Conservation (phyloP, 2,888 invertebrate species). For the Rhogogaster chlorosoma region DNA sequence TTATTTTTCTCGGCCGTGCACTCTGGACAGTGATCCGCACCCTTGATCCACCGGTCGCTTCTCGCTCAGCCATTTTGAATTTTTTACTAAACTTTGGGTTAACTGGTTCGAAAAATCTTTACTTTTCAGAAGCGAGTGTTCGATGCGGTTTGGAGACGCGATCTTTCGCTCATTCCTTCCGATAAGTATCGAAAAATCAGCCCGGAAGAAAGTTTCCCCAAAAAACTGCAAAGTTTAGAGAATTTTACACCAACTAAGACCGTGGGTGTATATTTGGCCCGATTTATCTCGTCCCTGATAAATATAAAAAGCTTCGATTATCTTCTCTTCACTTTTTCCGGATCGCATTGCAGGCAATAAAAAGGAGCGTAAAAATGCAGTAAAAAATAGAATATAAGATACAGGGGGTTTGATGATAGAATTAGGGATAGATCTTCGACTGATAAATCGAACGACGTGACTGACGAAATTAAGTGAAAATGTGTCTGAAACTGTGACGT, state of each 20-base stretch:
- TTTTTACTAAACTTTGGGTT: not conserved
- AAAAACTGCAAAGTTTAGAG: no score
- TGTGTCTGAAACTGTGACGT: not conserved
- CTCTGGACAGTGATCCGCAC: slow-evolving; percentile 36
- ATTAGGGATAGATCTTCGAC: not conserved
- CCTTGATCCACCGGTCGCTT: slow-evolving; percentile 3
- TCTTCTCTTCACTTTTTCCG: not conserved
- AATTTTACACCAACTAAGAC: no score
- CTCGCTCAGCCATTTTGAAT: slow-evolving; percentile 20
- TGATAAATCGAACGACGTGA: not conserved
- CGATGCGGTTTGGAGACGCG: not conserved
- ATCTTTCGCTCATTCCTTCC: no score
- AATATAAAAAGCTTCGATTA: not conserved
- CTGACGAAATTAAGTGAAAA: not conserved
- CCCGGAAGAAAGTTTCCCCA: not conserved
- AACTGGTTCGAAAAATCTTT: not conserved
- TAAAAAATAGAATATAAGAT: not conserved
- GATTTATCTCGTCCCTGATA: not conserved
- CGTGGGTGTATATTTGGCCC: no score
- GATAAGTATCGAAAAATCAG: not conserved
- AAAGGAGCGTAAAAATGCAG: not conserved
- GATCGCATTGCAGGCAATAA: not conserved
- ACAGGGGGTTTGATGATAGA: not conserved
- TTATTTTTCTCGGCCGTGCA: not conserved
- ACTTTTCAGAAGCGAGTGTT: not conserved